Conservation (phyloP, 2,888 invertebrate genomes). For the Ormyrus nitidulus region DNA sequence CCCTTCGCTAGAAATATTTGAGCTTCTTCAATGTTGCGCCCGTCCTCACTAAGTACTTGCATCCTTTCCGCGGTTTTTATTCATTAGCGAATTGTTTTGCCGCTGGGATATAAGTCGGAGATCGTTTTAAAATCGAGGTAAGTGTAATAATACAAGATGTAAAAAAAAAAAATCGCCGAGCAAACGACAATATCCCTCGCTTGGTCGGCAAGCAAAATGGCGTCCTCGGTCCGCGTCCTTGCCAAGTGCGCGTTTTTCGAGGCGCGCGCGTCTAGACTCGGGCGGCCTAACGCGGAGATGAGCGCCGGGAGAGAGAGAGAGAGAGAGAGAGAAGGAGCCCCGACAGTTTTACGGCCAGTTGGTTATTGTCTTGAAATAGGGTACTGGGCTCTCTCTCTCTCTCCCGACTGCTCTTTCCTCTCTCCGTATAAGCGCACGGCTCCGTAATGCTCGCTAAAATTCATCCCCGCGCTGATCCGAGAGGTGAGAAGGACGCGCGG, state of each 20-base stretch:
- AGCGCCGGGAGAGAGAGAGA: conserved; percentile 30
- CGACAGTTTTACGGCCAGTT: conserved; percentile 66
- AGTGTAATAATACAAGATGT: no score
- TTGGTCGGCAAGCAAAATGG: conserved; percentile 29
- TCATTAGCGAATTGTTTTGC: background rate
- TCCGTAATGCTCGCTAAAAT: background rate
- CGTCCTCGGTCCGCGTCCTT: conserved; percentile 18
- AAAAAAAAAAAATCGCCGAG: no score
- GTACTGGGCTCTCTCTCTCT: background rate
- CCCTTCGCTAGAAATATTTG: conserved; percentile 2
- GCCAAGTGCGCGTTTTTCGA: conserved; percentile 19
- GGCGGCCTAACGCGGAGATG: conserved; percentile 51
- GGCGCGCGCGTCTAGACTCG: conserved; percentile 46
- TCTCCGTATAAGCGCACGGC: background rate
- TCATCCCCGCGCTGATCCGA: background rate
- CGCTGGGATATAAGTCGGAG: no score
- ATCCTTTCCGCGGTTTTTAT: background rate
- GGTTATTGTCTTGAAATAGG: conserved; percentile 66
- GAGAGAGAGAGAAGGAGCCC: conserved; percentile 20
- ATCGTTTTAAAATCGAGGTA: no score
- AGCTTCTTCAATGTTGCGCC: background rate
- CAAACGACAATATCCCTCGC: background rate
- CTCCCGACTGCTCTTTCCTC: background rate
- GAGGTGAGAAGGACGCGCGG: background rate
- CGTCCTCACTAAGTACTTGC: no score